Base-by-base conservation (phyloP, 2,797 vertebrate genomes). In the Sciurus carolinensis region DNA sequence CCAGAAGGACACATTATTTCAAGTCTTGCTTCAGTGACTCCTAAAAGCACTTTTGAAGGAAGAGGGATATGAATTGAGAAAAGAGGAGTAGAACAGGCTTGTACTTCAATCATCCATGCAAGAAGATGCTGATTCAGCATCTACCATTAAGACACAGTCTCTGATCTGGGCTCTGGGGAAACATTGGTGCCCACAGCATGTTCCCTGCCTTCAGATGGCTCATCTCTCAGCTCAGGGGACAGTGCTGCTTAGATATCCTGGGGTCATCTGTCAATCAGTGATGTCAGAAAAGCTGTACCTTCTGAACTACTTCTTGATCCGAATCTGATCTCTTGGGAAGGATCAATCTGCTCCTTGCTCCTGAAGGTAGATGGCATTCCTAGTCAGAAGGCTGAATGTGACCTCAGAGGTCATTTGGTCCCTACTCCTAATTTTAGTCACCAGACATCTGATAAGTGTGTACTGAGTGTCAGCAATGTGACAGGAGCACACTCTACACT, bases 21-120 rank as follows among this genome's bases (percentile, higher is more conserved):
- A 69, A 67, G 50, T 81, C 62, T 83, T 89, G 83, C 73, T 93
- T 91, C 73, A 76, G 54, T 44, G 76, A 64, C 18, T 89, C 75
- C 39, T 71, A n/a, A 81, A 75, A 83, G 9, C 33, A 47, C 54
- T 75, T 86, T 24, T 50, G 67, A 93, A 73, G 42, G 9, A 9
- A 13, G 44, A 67, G 24, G 14, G 30, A 33, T 39, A 15, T 26
- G n/a, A 36, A 30, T 22, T 80, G 87, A 93, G 28, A n/a, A 66
- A 75, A n/a, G 47, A 67, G 9, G 30, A 44, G 6, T 36, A 14
- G 24, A 72, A 9, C 20, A 4, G 13, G 1, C 11, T 15, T 88
- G 66, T 52, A 8, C 39, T 76, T 91, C 26, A 14, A 69, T 64
- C 36, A 42, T 57, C 18, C 36, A 6, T 0, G 5, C 2, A 71